These are phyloP conservation scores for Phodopus roborovskii DNA, from an alignment of 2,113 vertebrate species.

Conservation along the genomic window DNA sequence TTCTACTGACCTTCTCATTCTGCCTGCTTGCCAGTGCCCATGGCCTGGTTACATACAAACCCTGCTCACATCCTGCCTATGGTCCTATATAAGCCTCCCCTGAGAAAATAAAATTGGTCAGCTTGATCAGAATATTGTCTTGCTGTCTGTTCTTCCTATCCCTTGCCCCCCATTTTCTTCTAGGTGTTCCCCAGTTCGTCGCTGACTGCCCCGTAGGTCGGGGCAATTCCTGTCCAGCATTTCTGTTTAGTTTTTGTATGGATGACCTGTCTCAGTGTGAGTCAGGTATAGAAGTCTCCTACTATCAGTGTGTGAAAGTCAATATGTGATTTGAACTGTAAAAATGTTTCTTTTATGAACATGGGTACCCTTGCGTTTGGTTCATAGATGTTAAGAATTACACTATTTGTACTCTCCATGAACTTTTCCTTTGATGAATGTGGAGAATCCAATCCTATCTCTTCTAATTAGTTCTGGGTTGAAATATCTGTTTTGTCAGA, in stretches of 20 bases:
- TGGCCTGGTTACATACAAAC: no score
- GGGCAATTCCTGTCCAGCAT: background rate
- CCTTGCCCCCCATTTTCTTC: no score
- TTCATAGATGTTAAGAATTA: background rate
- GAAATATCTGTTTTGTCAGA: background rate
- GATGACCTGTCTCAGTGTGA: background rate
- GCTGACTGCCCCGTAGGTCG: no score
- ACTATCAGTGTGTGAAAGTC: background rate
- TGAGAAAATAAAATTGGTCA: no score
- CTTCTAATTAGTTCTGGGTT: background rate
- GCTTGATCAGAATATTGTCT: no score
- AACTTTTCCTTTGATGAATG: background rate
- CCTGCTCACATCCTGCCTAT: no score
- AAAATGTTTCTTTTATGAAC: background rate
- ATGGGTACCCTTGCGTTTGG: background rate
- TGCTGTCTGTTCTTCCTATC: no score
- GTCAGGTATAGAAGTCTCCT: background rate
- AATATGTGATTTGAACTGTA: background rate
- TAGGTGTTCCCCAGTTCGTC: no score
- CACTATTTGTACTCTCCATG: background rate
- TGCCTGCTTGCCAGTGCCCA: no score
- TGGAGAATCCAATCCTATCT: background rate
- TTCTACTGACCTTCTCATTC: no score
- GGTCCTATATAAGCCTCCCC: no score
- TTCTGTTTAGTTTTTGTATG: background rate